phyloP scores from a whole-genome alignment of 2,797 vertebrate species.

The Ctenochaetus hawaiiensis region DNA sequence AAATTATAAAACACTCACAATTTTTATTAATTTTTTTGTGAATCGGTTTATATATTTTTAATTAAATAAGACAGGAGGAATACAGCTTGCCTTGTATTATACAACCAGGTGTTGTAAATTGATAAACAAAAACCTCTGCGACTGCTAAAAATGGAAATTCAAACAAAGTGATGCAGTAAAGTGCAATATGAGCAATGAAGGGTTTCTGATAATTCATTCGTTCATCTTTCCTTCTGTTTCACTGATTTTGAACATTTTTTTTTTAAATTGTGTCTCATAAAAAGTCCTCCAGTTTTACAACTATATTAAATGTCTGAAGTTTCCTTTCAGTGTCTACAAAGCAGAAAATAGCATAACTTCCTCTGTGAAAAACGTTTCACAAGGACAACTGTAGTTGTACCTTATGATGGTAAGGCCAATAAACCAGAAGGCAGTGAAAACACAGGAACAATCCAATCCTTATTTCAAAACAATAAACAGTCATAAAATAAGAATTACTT shows the following conservation, averaged over 20 bases:
- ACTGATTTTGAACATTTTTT: neutral
- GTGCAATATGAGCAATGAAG: neutral
- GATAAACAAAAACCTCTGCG: neutral
- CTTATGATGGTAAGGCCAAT: slow-evolving; percentile 9
- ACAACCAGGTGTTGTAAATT: neutral
- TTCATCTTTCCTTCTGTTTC: neutral
- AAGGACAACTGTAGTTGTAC: neutral
- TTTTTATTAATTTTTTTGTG: too few species aligned
- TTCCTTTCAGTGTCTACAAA: slow-evolving; percentile 3
- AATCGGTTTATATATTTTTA: too few species aligned
- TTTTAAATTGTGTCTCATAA: neutral
- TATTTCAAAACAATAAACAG: neutral
- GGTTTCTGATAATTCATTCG: neutral
- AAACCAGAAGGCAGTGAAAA: slow-evolving; percentile 4
- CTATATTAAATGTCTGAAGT: neutral
- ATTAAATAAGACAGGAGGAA: neutral
- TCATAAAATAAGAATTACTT: neutral
- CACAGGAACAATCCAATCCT: neutral
- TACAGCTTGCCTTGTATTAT: neutral
- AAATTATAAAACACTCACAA: too few species aligned
- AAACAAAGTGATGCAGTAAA: too few species aligned
- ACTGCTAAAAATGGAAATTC: neutral
- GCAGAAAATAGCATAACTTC: neutral
- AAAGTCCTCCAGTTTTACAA: neutral
- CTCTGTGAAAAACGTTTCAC: neutral